Percentiles rank a stretch among this genome's conserved stretches.
phyloP scores from a whole-genome alignment of 2,888 invertebrate genomes.

The Coremacera marginata region DNA sequence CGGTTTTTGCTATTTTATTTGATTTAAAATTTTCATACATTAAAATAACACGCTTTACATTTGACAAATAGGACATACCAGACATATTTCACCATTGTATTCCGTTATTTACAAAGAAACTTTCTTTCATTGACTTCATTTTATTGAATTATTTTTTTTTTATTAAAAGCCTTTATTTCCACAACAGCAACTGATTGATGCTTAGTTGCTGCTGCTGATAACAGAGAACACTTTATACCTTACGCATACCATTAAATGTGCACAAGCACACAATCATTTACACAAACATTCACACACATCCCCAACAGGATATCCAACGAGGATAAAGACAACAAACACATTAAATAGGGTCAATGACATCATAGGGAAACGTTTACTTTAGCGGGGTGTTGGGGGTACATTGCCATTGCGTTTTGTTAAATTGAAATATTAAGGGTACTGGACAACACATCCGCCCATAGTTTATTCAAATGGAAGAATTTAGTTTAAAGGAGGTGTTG shows the following conservation, averaged over 20 bases:
- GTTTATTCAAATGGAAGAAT: not conserved
- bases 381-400: slow-evolving; percentile 1
- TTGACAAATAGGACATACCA: no score
- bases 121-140: no score
- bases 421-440: slow-evolving; percentile 10
- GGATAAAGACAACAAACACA: not conserved
- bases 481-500: not conserved
- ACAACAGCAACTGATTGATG: not conserved
- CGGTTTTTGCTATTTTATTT: no score
- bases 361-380: not conserved
- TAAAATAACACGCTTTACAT: no score
- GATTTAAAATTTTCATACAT: no score
- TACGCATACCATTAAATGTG: no score
- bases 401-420: not conserved
- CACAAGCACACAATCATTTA: not conserved
- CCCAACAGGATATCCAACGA: slow-evolving; percentile 4
- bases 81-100: no score
- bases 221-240: no score
- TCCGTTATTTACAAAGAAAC: no score
- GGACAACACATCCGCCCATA: not conserved
- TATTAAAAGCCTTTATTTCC: no score
- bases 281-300: not conserved
- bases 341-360: slow-evolving; percentile 26
- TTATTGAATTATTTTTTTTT: no score
- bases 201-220: no score